Conservation (phyloP, 2,888 invertebrate genomes). For the Julus scanicus region DNA sequence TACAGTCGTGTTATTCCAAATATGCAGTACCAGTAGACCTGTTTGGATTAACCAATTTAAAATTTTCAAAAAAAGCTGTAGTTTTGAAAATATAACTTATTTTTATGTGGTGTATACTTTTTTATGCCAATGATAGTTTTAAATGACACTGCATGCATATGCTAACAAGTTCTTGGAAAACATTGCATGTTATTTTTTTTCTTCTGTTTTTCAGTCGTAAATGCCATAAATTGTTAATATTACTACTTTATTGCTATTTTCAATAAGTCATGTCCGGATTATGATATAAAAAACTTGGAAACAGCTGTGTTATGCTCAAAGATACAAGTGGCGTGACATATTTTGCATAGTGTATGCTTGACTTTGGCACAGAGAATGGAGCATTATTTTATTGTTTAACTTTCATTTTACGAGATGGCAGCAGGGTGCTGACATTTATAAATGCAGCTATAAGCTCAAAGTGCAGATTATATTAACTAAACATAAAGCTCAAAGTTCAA, state of each 20-base stretch:
- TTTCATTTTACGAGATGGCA: background rate
- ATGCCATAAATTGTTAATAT: background rate
- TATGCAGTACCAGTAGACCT: background rate
- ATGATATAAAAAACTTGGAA: background rate
- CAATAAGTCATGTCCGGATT: background rate
- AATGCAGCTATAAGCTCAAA: constrained; percentile 35
- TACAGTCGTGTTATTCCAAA: background rate
- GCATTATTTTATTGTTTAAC: background rate
- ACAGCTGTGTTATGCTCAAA: background rate
- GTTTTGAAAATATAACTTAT: background rate
- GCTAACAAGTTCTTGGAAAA: background rate
- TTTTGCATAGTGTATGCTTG: background rate
- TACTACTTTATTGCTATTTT: background rate
- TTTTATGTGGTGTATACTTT: background rate
- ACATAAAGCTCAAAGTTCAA: constrained; percentile 4
- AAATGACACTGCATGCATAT: background rate
- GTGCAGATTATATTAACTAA: constrained; percentile 31
- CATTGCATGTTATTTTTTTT: background rate
- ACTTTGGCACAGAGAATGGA: background rate
- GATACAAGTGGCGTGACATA: background rate
- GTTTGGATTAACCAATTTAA: background rate
- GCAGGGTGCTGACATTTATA: constrained; percentile 31
- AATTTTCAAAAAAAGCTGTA: background rate
- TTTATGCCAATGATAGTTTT: background rate
- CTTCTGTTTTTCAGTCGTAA: background rate